Evolutionary conservation across 2,888 invertebrate genomes (phyloP).

Genomic region (Drosophila colorata): DNA sequence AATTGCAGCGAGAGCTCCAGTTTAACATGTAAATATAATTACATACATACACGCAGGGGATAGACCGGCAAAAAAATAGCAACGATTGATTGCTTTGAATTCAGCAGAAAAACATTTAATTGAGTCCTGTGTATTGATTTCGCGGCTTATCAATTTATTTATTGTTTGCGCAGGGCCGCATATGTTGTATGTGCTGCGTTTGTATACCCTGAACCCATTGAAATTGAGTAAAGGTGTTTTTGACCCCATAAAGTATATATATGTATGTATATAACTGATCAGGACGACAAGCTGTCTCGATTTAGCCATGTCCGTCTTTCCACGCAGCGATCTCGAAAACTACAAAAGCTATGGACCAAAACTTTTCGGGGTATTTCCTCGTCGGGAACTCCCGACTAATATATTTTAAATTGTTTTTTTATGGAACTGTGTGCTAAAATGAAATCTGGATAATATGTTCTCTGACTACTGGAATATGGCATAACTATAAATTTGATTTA

Average conservation of each 20-base stretch:
- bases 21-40: not conserved
- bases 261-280: no score
- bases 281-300: no score
- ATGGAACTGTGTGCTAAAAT: not conserved
- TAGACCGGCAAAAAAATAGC: constrained; percentile 11
- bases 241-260: no score
- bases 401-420: no score
- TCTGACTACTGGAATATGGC: not conserved
- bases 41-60: not conserved
- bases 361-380: no score
- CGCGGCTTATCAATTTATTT: constrained; percentile 50
- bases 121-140: constrained; percentile 34
- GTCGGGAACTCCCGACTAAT: no score
- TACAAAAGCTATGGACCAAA: no score
- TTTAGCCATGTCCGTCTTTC: no score
- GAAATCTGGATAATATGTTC: constrained; percentile 2
- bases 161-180: constrained; percentile 12
- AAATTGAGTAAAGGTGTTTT: no score
- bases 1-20: not conserved
- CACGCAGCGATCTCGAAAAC: no score
- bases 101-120: constrained; percentile 42
- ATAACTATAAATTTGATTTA: not conserved
- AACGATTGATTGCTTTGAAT: constrained; percentile 38
- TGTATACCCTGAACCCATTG: no score
- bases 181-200: not conserved